A percentile compares a stretch with the other conserved stretches of the same genome.
These are phyloP conservation scores for human (Homo sapiens) DNA, from an alignment of 2,113 vertebrate species.

Conservation along the genomic window GRCh38 chr11:15319501-15320000, in stretches of 20 bases:
- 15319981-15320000: background rate
- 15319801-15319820: background rate
- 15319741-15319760: background rate
- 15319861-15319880: background rate
- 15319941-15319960: background rate
- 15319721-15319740: background rate
- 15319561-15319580: conserved; percentile 42
- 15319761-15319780: background rate
- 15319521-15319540: conserved; percentile 60
- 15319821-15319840: background rate
- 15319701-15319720: background rate
- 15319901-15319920: background rate
- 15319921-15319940: background rate
- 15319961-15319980: background rate
- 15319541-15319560: background rate
- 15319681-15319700: background rate
- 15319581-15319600: background rate
- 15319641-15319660: conserved; percentile 21
- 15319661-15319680: background rate
- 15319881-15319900: background rate
- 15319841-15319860: background rate
- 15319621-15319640: background rate
- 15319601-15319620: background rate
- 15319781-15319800: background rate
- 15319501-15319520: conserved; percentile 67